Percentiles rank a stretch among this genome's conserved stretches.
These are phyloP conservation scores for Drosophila ustulata DNA, from an alignment of 2,888 invertebrate species.

Conservation along the genomic window DNA sequence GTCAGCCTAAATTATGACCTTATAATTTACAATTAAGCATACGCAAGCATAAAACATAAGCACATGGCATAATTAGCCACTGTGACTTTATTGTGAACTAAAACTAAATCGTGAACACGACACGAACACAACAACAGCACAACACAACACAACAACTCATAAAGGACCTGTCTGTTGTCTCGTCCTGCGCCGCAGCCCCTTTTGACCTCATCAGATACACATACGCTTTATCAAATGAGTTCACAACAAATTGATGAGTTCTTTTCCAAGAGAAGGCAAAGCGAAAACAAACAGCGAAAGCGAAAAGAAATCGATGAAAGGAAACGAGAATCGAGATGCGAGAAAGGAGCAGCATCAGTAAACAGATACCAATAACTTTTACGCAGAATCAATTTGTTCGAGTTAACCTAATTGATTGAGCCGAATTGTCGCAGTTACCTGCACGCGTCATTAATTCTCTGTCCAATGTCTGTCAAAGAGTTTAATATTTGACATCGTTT, in stretches of 20 bases:
- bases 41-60: slow-evolving; percentile 69
- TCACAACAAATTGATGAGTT: slow-evolving; percentile 58
- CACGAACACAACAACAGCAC: slow-evolving; percentile 23
- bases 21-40: slow-evolving; percentile 78
- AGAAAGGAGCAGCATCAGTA: neutral
- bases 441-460: slow-evolving; percentile 36
- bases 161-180: slow-evolving; percentile 1
- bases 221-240: slow-evolving; percentile 37
- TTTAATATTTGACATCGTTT: slow-evolving; percentile 33
- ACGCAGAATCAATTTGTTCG: slow-evolving; percentile 40
- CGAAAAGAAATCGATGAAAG: slow-evolving; percentile 15
- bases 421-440: slow-evolving; percentile 29
- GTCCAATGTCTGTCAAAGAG: slow-evolving; percentile 16
- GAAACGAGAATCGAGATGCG: neutral
- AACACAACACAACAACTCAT: slow-evolving; percentile 5
- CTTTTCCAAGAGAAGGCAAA: slow-evolving; percentile 16
- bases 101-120: slow-evolving; percentile 54
- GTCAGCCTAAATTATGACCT: slow-evolving; percentile 65
- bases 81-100: slow-evolving; percentile 57
- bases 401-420: slow-evolving; percentile 46
- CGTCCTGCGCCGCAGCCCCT: neutral
- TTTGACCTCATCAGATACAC: slow-evolving; percentile 57
- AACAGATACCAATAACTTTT: slow-evolving; percentile 34
- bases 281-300: slow-evolving; percentile 5
- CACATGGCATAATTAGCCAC: slow-evolving; percentile 64